Percentiles rank a stretch among this genome's conserved stretches.
phyloP scores from a whole-genome alignment of 2,888 invertebrate genomes.

The Calameuta idolon region DNA sequence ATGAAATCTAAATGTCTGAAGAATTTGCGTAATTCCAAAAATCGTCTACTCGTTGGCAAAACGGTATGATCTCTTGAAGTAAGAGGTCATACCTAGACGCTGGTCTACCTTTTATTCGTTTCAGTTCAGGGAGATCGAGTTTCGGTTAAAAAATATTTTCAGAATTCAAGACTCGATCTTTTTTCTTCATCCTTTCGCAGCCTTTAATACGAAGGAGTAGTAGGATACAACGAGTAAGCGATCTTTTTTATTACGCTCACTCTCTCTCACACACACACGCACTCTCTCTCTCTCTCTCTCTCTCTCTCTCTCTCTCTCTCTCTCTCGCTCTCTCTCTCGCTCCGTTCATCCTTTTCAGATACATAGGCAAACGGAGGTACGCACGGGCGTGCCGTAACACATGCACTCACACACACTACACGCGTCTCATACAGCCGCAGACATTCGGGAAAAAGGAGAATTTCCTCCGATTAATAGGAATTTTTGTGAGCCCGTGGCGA shows the following conservation, averaged over 20 bases:
- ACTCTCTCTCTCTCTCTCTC: neutral
- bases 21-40: no score
- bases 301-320: neutral
- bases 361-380: neutral
- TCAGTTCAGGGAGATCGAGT: neutral
- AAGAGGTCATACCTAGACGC: neutral
- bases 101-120: neutral
- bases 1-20: neutral
- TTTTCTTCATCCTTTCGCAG: conserved; percentile 18
- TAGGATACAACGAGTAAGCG: conserved; percentile 12
- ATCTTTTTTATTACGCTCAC: conserved; percentile 9
- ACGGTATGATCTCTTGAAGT: neutral
- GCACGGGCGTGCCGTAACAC: neutral
- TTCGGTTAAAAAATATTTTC: neutral
- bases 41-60: neutral
- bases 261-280: no score
- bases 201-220: conserved; percentile 6
- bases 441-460: neutral
- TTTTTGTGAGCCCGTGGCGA: neutral
- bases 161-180: conserved; percentile 5
- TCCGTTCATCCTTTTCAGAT: conserved; percentile 1
- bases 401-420: neutral
- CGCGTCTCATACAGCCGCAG: neutral
- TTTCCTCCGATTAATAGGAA: neutral
- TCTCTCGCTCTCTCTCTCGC: conserved; percentile 1